phyloP scores from a whole-genome alignment of 2,888 invertebrate species.

The Seladonia tumulorum region DNA sequence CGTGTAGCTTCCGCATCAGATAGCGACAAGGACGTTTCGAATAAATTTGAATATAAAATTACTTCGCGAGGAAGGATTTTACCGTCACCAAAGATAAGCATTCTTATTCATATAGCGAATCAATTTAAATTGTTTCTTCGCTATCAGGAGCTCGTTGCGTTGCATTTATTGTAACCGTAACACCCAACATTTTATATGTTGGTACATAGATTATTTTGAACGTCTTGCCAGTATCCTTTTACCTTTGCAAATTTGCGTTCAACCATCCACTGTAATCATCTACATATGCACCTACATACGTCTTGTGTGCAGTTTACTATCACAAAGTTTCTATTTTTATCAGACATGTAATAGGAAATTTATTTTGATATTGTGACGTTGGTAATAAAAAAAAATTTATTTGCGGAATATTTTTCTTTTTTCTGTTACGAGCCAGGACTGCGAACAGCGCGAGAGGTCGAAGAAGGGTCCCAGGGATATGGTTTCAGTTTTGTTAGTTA shows the following conservation, averaged over 20 bases:
- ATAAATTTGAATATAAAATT: slow-evolving; percentile 25
- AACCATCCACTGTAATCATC: background rate
- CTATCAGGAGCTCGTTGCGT: background rate
- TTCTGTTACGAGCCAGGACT: too few relatives aligned
- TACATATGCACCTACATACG: too few relatives aligned
- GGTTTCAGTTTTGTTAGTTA: too few relatives aligned
- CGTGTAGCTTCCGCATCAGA: background rate
- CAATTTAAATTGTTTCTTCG: background rate
- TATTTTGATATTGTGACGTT: too few relatives aligned
- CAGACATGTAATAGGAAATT: too few relatives aligned
- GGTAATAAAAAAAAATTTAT: too few relatives aligned
- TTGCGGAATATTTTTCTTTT: too few relatives aligned
- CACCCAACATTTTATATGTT: background rate
- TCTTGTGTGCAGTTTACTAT: too few relatives aligned
- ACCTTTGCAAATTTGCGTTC: background rate
- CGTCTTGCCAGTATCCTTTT: background rate
- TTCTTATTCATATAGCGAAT: background rate
- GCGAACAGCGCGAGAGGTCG: too few relatives aligned
- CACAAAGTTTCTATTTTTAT: too few relatives aligned
- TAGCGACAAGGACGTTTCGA: background rate
- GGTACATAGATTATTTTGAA: background rate
- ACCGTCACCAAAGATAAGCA: background rate
- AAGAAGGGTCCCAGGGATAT: too few relatives aligned
- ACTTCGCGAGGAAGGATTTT: background rate
- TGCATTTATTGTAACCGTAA: background rate